Base-by-base conservation (phyloP, 1,140 invertebrate species). In the Drosophila trapezifrons region DNA sequence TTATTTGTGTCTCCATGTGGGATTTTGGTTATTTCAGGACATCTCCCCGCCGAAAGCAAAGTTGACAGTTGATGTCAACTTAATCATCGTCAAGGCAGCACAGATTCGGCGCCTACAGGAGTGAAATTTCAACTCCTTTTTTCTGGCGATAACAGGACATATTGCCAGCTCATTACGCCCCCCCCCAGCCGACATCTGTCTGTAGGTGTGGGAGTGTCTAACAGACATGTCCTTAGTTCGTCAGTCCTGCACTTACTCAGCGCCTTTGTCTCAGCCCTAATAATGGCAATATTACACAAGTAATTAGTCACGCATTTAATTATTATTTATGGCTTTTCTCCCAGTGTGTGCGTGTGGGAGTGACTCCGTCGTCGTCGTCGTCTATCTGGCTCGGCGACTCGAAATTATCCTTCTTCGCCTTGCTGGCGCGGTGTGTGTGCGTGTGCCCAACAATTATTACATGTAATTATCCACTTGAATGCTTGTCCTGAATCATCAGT, bases 251-350 rank as follows among this genome's bases (percentile, higher is more conserved):
- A 73, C 66, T 69, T 64, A 76, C 72, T 86, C 71, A 62, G 38
- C 27, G 47, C 46, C 69, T 62, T 43, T 37, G 38, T 54, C 46
- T 29, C 42, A 35, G 47, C 22, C 77, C 71, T 86, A 86, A 90
- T 90, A 90, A 86, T 82, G 72, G 76, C 81, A 82, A 90, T 66
- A 90, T 90, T 90, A 90, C 79, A 78, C 83, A 87, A 87, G 79
- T 90, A 90, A 90, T 90, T 90, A 90, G 86, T 90, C 86, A 90
- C 79, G 82, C 86, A 86, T 90, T 90, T 90, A 83, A 90, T 90
- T 90, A 90, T 90, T 90, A 90, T 90, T 90, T 87, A 90, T 90
- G 71, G 67, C 35, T 38, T 29, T 49, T 66, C 38, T 38, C 27
- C 18, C 29, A 47, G 37, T 54, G 32, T 64, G 27, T 46, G 51